Evolutionary conservation across 2,113 vertebrate species (phyloP).

Genomic region (Phrynosoma blainvillii): DNA sequence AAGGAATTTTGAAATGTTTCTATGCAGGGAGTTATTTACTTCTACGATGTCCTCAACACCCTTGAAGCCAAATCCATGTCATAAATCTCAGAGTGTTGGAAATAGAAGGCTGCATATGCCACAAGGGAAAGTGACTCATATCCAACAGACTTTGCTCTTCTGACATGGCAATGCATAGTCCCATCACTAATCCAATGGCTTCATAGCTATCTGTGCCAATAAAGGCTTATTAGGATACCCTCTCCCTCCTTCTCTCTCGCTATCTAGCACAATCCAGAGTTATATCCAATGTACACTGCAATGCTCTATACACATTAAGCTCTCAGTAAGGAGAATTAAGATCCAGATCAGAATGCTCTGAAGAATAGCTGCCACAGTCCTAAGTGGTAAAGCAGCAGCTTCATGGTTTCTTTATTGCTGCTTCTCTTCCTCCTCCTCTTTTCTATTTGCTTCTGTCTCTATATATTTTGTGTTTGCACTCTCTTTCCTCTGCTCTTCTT

Average conservation of each 20-base stretch:
- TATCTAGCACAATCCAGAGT: too few species aligned
- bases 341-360: too few species aligned
- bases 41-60: constrained; percentile 32
- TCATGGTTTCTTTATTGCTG: too few species aligned
- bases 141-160: constrained; percentile 28
- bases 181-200: not conserved
- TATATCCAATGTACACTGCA: too few species aligned
- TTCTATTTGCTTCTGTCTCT: too few species aligned
- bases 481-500: too few species aligned
- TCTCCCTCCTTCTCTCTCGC: not conserved
- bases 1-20: not conserved
- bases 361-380: too few species aligned
- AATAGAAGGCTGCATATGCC: not conserved
- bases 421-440: too few species aligned
- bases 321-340: too few species aligned
- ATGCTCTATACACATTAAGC: too few species aligned
- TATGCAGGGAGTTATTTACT: constrained; percentile 11
- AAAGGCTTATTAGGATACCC: not conserved
- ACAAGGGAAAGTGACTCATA: constrained; percentile 23
- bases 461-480: too few species aligned
- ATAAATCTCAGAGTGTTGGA: constrained; percentile 26
- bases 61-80: constrained; percentile 1
- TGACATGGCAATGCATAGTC: not conserved
- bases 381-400: too few species aligned
- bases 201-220: not conserved